Base-by-base conservation (phyloP, 1,140 invertebrate genomes). In the Atta colombica region DNA sequence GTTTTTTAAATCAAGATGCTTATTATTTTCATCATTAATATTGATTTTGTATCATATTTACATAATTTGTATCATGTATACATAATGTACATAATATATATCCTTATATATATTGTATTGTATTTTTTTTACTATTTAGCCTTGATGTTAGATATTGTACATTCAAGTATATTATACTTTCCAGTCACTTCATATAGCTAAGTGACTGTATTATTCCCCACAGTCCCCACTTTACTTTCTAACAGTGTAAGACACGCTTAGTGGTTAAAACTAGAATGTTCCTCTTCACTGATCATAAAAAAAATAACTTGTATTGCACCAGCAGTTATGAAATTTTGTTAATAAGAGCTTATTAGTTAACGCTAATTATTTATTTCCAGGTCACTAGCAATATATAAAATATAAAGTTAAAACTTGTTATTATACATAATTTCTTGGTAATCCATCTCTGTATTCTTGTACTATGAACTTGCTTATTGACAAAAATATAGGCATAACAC, bases 151-250 rank as follows among this genome's bases (percentile, higher is more conserved):
- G n/a, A 74, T 74, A 74, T 74, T 74, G 53, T 55, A 49, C 18
- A 18, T 55, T 45, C 45, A 72, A 49, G 66, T 75, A 53, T 63
- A 90, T 81, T 75, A 53, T 63, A 90, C 86, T 90, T 90, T 90
- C 75, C 63, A 88, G 72, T 53, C 74, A 85, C 85, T 88, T 55
- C 45, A 60, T 77, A 71, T 80, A 69, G 49, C 60, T 77, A 81
- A 87, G 78, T 89, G 58, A 88, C 72, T 88, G 81, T 88, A 75
- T 84, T 75, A 49, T 18, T 86, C 86, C 66, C 80, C 86, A 49
- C 86, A 49, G 14, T 86, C 86, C 66, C 80, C 81, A 86, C 89
- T 90, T 90, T 78, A 90, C 89, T 90, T 90, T 90, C 89, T 90
- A 90, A 84, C 69, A 68, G 65, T 63, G 21, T 14, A 51, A 28